Conservation (phyloP, 2,888 invertebrate genomes). For the Scaptomyza caliginosa region DNA sequence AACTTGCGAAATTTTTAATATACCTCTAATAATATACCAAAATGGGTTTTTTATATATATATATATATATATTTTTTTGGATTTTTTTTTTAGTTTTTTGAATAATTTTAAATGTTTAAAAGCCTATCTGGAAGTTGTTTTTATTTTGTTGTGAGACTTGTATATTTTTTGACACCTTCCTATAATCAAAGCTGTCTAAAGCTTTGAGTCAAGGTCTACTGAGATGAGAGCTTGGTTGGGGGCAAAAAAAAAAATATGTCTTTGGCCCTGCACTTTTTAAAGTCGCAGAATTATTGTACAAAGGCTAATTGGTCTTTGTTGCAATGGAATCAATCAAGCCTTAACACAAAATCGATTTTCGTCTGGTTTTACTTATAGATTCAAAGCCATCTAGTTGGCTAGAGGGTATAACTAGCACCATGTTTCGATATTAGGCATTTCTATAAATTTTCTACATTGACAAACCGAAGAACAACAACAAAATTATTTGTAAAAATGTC, state of each 20-base stretch:
- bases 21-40: slow-evolving; percentile 11
- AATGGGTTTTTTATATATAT: slow-evolving; percentile 15
- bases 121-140: slow-evolving; percentile 7
- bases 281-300: too few species aligned
- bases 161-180: too few species aligned
- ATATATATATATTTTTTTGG: neutral
- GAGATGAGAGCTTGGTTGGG: neutral
- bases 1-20: slow-evolving; percentile 20
- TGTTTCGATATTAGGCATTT: neutral
- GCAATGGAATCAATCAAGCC: too few species aligned
- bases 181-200: neutral
- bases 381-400: too few species aligned
- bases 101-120: slow-evolving; percentile 2
- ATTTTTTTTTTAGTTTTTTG: neutral
- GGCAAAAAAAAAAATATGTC: too few species aligned
- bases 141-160: neutral
- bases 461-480: slow-evolving; percentile 28
- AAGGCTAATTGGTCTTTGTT: too few species aligned
- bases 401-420: too few species aligned
- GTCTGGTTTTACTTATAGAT: too few species aligned
- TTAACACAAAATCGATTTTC: too few species aligned
- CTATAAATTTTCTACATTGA: neutral
- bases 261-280: too few species aligned
- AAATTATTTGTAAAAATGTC: slow-evolving; percentile 42
- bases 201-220: neutral